phyloP scores from a whole-genome alignment of 2,888 invertebrate species.

The Loripinus fragilis region DNA sequence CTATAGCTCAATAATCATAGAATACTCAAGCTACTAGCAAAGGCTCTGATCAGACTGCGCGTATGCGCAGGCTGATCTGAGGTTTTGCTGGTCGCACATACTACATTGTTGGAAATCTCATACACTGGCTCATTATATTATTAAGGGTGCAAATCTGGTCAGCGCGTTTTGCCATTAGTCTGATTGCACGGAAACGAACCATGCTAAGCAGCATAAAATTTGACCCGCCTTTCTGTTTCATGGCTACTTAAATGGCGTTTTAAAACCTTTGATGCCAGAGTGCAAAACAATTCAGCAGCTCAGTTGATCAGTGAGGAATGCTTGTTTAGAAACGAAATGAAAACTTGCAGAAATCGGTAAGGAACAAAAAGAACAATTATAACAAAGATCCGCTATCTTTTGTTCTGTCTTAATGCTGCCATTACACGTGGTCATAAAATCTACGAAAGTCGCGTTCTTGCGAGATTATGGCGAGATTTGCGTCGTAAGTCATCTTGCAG shows the following conservation, averaged over 20 bases:
- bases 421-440: conserved; percentile 19
- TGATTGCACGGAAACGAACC: conserved; percentile 45
- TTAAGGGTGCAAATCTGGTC: conserved; percentile 29
- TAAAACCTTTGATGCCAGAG: conserved; percentile 13
- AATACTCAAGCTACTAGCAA: too few relatives aligned
- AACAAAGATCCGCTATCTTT: conserved; percentile 23
- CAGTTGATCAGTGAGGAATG: neutral
- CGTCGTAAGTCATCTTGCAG: conserved; percentile 20
- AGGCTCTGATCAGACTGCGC: too few relatives aligned
- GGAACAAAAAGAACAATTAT: conserved; percentile 20
- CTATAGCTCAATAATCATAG: too few relatives aligned
- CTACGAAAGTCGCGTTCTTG: conserved; percentile 11
- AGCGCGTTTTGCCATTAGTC: conserved; percentile 28
- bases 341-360: conserved; percentile 12
- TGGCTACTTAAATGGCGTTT: conserved; percentile 13
- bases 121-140: too few relatives aligned
- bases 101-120: too few relatives aligned
- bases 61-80: too few relatives aligned
- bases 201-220: conserved; percentile 40
- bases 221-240: conserved; percentile 45
- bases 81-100: neutral
- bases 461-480: conserved; percentile 26
- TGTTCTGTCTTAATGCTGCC: conserved; percentile 17
- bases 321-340: conserved; percentile 11
- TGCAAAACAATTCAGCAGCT: conserved; percentile 10